phyloP scores from a whole-genome alignment of 1,140 invertebrate genomes.

The Tetragnatha versicolor region DNA sequence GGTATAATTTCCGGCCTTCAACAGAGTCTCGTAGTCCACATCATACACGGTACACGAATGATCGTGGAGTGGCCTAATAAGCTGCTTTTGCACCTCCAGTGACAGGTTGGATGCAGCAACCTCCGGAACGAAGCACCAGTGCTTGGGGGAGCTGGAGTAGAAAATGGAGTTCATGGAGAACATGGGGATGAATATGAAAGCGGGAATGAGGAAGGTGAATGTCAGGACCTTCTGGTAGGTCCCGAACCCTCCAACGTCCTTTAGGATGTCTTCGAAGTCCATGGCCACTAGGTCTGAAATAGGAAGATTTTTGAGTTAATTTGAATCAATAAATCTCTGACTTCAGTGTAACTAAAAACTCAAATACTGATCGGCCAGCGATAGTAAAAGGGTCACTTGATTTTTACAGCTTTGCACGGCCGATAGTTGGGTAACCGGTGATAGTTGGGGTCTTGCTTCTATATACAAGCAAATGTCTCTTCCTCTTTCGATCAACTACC shows the following conservation, averaged over 20 bases:
- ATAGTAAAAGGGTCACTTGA: no score
- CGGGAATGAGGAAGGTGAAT: conserved; percentile 37
- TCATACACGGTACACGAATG: conserved; percentile 6
- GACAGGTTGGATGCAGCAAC: conserved; percentile 65
- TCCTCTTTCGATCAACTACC: no score
- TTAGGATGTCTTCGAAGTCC: conserved; percentile 69
- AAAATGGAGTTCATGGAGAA: conserved; percentile 65
- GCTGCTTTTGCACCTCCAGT: conserved; percentile 59
- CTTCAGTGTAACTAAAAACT: no score
- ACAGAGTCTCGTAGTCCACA: background rate
- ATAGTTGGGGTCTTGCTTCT: no score
- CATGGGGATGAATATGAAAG: conserved; percentile 47
- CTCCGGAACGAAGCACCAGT: conserved; percentile 69
- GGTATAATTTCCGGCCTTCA: background rate
- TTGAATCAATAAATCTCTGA: no score
- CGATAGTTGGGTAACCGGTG: no score
- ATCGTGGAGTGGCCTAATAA: conserved; percentile 31
- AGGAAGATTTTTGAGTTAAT: no score
- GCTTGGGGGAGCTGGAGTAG: conserved; percentile 67
- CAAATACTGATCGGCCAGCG: no score
- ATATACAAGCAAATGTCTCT: no score
- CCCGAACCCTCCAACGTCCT: conserved; percentile 70
- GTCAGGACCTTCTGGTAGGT: conserved; percentile 66
- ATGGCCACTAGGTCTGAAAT: no score
- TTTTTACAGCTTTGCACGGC: no score